Evolutionary conservation across 2,113 vertebrate genomes (phyloP).

Genomic region (Etia nguti): DNA sequence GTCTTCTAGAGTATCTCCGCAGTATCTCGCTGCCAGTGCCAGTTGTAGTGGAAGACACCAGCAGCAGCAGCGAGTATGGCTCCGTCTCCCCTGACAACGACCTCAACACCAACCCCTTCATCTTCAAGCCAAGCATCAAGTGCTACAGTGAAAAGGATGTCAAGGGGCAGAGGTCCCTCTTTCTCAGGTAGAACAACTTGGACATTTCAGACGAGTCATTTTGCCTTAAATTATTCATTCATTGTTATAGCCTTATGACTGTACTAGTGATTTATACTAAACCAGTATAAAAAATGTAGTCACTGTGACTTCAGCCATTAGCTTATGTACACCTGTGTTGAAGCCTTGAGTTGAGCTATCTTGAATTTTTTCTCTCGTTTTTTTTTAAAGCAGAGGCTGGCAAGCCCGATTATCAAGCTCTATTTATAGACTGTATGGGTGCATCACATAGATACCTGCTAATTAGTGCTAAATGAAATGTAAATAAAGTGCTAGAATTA

Average conservation of each 20-base stretch:
- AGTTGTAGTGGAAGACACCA: conserved; percentile 93
- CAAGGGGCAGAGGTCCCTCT: conserved; percentile 85
- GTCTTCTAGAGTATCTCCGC: conserved; percentile 84
- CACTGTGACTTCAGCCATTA: neutral
- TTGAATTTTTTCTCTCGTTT: neutral
- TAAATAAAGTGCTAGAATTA: neutral
- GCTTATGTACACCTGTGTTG: neutral
- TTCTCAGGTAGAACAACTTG: conserved; percentile 81
- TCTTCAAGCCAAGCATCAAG: conserved; percentile 89
- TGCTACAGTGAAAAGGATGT: conserved; percentile 91
- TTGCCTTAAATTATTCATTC: neutral
- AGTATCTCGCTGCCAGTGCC: conserved; percentile 96
- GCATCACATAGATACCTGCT: neutral
- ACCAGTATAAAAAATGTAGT: neutral
- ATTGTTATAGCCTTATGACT: neutral
- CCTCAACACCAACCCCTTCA: conserved; percentile 89
- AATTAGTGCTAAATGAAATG: neutral
- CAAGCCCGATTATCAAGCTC: neutral
- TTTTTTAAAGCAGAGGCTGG: neutral
- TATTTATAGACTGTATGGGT: neutral
- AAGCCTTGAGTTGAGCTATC: neutral
- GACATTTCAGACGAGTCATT: neutral
- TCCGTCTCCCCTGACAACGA: conserved; percentile 97
- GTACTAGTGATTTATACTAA: neutral
- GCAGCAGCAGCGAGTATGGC: conserved; percentile 97